phyloP scores from a whole-genome alignment of 2,113 vertebrate genomes.

The Chinchilla lanigera region DNA sequence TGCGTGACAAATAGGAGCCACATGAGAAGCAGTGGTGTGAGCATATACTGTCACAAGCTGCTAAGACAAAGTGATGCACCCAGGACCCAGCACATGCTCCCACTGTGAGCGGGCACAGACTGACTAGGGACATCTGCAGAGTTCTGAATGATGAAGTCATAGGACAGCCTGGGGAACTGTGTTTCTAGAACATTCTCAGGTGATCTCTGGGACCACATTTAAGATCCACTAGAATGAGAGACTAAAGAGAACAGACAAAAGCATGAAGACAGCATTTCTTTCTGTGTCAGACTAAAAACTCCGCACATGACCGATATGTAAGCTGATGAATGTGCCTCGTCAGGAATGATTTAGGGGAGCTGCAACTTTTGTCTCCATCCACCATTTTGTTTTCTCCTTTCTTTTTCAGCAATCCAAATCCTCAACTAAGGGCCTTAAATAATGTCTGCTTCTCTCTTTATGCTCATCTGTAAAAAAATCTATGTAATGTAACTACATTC shows the following conservation, averaged over 20 bases:
- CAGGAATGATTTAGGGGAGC: too few relatives aligned
- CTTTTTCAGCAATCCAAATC: background rate
- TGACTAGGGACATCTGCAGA: background rate
- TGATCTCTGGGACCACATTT: too few relatives aligned
- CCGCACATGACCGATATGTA: accelerated
- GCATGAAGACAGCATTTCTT: background rate
- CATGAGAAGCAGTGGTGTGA: background rate
- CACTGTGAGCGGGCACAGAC: background rate
- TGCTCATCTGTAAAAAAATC: background rate
- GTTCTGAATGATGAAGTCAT: background rate
- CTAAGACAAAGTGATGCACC: background rate
- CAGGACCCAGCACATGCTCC: too few relatives aligned
- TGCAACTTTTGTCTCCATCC: background rate
- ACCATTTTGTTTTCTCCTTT: background rate
- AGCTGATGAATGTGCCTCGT: too few relatives aligned
- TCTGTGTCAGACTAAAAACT: background rate
- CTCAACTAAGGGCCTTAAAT: background rate
- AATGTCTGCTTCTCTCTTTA: background rate
- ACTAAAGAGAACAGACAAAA: background rate
- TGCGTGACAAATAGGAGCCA: background rate
- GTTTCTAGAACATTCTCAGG: background rate
- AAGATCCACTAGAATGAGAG: background rate
- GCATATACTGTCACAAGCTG: too few relatives aligned
- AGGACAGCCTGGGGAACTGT: background rate
- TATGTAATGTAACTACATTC: too few relatives aligned